Base-by-base conservation (phyloP, 2,797 vertebrate genomes). In the Galaxias olidus region DNA sequence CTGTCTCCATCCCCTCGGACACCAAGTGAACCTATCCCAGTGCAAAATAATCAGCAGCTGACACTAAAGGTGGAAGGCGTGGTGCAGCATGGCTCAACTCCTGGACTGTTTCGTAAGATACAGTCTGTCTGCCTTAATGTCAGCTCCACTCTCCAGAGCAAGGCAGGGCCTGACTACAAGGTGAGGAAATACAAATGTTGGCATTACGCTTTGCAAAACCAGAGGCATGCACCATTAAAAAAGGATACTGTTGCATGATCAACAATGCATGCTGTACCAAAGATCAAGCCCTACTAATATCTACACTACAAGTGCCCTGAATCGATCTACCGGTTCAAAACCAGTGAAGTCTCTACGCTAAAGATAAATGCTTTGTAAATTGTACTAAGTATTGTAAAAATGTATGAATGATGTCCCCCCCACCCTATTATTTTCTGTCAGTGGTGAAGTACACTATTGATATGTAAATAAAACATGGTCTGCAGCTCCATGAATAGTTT, bases 41-140 rank as follows among this genome's bases (percentile, higher is more conserved):
- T 61, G 12, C 59, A 61, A 18, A 50, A 49, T 20, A 61, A 61
- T 12, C 59, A 61, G n/a, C 59, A 41, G 20, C 69, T 99, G 87
- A 94, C 96, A 0, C 84, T 99, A 12, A 99, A 99, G 79, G 97
- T 99, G 43, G 98, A 99, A 79, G 98, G 98, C 0, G 98, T 99
- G 43, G 94, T 99, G 66, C 98, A 99, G 82, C 97, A 98, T 0
- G 97, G 96, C 11, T 94, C 95, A 0, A 95, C 93, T 18, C 96
- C 96, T 0, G 97, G 97, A 30, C 93, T 99, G 49, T 99, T 99
- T 85, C 94, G 98, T 44, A 97, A 95, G 86, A 97, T 99, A 84
- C 96, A 98, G 1, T 96, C 98, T 0, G 96, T 99, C 69, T 97
- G 96, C 72, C 91, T 99, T 30, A 96, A 92, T 0, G 97, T 97